Evolutionary conservation across 2,113 vertebrate species (phyloP), one percentile per base, ranked within the genome.

Genomic region (Pipra filicauda): DNA sequence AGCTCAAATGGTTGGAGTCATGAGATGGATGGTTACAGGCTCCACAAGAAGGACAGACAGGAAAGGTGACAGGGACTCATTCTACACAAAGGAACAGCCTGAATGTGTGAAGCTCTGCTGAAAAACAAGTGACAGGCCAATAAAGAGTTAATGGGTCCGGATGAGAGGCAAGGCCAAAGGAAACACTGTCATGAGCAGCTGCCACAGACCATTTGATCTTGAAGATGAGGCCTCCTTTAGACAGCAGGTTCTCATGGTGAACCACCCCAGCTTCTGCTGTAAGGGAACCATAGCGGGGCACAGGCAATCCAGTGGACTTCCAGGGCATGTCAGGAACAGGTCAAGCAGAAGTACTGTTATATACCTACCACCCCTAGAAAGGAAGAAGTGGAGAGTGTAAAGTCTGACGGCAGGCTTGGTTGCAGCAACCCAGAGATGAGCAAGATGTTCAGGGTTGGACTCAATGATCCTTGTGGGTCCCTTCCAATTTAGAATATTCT

Each of bases 251-350:
- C 72, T 57, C 58, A 33, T 1, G 12, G 64, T 35, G 35, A 94
- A 64, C 18, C 21, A 88, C 16, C 5, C 16, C 51, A 91, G 16
- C 27, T 77, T 21, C 16, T 66, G 31, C 31, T 70, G 46, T n/a
- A 69, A 55, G 14, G 43, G 51, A 77, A 74, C 21, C 27, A 51
- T 0, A 70, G 13, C 0, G 4, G 16, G 24, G 12, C 81, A 70
- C 12, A 80, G 70, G 35, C 64, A 77, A 57, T 6, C 64, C 69
- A 84, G 28, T 3, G 12, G 51, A 62, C 51, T 78, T 62, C 55
- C 22, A 80, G 37, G 55, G 10, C 8, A 31, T 4, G 16, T 5
- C n/a, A 43, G 55, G 41, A 89, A 52, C 33, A 41, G 30, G 21
- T 19, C 30, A 59, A 43, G 39, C 4, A 72, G 35, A 55, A 62